A percentile compares a stretch with the other conserved stretches of the same genome.
These are phyloP conservation scores for Cryptoprocta ferox DNA, from an alignment of 2,797 vertebrate genomes.

Conservation along the genomic window DNA sequence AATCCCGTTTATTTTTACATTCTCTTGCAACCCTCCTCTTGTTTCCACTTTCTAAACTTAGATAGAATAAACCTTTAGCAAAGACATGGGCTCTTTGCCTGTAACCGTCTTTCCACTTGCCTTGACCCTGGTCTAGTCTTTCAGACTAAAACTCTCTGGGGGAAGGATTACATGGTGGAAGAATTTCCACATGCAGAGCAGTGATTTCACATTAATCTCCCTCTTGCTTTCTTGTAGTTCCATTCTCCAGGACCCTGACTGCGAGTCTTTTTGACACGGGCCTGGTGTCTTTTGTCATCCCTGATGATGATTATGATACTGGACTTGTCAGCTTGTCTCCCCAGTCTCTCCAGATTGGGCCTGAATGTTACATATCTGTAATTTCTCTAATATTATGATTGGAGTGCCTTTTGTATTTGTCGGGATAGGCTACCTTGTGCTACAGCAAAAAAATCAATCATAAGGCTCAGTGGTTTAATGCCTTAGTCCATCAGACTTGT, in stretches of 20 bases:
- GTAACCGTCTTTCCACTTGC: not conserved
- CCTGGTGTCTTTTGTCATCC: not conserved
- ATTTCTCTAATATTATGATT: not conserved
- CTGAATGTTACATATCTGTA: not conserved
- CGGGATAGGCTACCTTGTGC: not conserved
- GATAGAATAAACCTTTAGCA: constrained; percentile 28
- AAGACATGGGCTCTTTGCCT: constrained; percentile 21
- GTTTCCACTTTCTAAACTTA: constrained; percentile 41
- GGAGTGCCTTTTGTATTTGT: not conserved
- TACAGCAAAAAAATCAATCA: not conserved
- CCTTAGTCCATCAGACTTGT: not conserved
- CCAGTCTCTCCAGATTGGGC: not conserved
- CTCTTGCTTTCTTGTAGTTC: constrained; percentile 34
- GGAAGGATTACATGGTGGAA: not conserved
- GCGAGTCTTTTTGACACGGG: not conserved
- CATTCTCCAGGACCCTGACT: not conserved
- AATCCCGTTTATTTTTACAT: not conserved
- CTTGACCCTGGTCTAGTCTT: constrained; percentile 5
- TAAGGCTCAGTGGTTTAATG: not conserved
- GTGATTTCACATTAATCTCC: not conserved
- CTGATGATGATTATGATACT: not conserved
- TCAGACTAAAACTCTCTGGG: constrained; percentile 1
- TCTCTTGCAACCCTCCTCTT: constrained; percentile 26
- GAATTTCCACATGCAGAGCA: not conserved
- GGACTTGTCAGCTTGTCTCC: not conserved